Base-by-base conservation (phyloP, 2,113 vertebrate species). In the Felis chaus region DNA sequence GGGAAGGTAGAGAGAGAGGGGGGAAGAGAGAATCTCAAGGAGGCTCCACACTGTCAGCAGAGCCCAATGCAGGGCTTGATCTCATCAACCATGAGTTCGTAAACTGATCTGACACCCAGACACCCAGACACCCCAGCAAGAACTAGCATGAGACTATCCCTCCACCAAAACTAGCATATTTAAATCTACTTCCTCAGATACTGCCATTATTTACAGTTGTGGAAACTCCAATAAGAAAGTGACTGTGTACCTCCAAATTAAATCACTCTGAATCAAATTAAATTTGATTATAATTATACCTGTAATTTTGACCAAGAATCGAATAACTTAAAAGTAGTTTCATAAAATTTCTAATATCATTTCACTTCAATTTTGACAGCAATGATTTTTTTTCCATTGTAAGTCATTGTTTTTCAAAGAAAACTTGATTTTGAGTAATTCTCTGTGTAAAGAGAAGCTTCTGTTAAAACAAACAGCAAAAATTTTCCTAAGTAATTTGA, bases 371-470 rank as follows among this genome's bases (percentile, higher is more conserved):
- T 71, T 95, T 94, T 84, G 18, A 73, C 39, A 68, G 31, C 1
- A 87, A 53, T 25, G 4, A 73, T 53, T 87, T 84, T 57, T 39
- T 11, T 94, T 94, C 80, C 86, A 55, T 86, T 94, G 96, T 95
- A 97, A 97, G 50, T 29, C 36, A 76, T 71, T 96, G 41, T 66
- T 98, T 97, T 96, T 78, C 39, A 90, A 96, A 95, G 94, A 57
- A 97, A 98, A 97, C 89, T 94, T 92, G 61, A 97, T 88, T 98
- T 94, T 87, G 3, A 92, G 57, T 29, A 65, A 78, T 82, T 85
- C 27, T 94, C 41, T 86, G 50, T 81, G 41, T 94, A 83, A 95
- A 89, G 6, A 84, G 39, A 96, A 91, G 13, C 57, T 80, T 84
- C 95, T 96, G 29, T 83, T 97, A 86, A 97, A 84, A 87, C 48